A percentile compares a stretch with the other conserved stretches of the same genome.
These are phyloP conservation scores for Mus spicilegus DNA, from an alignment of 2,113 vertebrate genomes.

Conservation along the genomic window DNA sequence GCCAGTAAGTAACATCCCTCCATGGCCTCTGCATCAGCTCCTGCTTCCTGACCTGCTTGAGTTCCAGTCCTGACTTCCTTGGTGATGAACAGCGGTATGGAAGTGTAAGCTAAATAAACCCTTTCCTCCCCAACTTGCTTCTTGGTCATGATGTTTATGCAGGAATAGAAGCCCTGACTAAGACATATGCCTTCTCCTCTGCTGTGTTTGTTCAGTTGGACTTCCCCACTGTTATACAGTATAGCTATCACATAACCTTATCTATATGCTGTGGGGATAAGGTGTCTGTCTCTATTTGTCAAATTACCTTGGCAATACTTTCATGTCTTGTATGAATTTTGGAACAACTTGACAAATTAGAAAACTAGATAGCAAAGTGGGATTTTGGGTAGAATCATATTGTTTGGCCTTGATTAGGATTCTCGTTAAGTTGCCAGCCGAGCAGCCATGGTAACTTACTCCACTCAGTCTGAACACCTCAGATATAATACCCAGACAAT, in stretches of 20 bases:
- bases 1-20: too few species aligned
- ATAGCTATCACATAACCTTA: background rate
- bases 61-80: too few species aligned
- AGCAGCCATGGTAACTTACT: accelerated
- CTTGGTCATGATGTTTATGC: too few species aligned
- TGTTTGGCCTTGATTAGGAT: background rate
- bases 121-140: too few species aligned
- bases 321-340: background rate
- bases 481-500: background rate
- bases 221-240: background rate
- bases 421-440: background rate
- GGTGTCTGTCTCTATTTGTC: background rate
- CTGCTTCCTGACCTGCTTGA: too few species aligned
- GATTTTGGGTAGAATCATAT: background rate
- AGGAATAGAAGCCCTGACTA: too few species aligned
- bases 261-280: background rate
- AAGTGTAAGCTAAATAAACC: too few species aligned
- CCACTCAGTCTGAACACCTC: background rate
- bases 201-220: background rate
- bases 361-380: background rate
- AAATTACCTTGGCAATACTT: constrained; percentile 13
- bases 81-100: too few species aligned
- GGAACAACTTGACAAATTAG: constrained; percentile 10
- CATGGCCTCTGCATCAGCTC: too few species aligned
- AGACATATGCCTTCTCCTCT: background rate